phyloP scores from a whole-genome alignment of 2,113 vertebrate species.

The Ameiurus melas region DNA sequence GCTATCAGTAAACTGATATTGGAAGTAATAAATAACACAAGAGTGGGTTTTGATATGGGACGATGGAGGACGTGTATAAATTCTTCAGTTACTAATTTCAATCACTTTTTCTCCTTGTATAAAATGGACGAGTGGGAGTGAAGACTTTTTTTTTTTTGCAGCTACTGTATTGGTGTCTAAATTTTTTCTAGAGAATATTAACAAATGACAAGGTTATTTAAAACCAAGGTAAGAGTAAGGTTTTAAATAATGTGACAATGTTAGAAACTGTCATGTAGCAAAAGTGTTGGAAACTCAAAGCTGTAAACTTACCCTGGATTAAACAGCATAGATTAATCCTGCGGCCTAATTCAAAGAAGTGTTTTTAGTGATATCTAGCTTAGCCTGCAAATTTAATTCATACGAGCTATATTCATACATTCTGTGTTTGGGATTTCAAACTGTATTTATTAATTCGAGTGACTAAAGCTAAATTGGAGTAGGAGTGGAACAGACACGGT shows the following conservation, averaged over 20 bases:
- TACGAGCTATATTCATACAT: not conserved
- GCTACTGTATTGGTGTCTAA: not conserved
- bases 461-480: not conserved
- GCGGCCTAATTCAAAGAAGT: too few species aligned
- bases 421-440: not conserved
- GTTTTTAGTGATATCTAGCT: not conserved
- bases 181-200: not conserved
- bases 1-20: not conserved
- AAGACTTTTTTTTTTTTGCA: not conserved
- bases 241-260: not conserved
- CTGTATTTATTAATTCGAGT: not conserved
- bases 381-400: not conserved
- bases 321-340: constrained; percentile 9
- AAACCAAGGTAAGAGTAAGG: not conserved
- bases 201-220: not conserved
- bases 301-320: not conserved
- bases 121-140: not conserved
- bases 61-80: not conserved
- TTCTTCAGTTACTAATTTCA: not conserved
- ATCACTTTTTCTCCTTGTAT: not conserved
- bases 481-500: not conserved
- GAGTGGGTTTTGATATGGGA: not conserved
- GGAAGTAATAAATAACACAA: not conserved
- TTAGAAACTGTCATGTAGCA: not conserved
- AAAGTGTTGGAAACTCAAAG: not conserved